Base-by-base conservation (phyloP, 2,888 invertebrate genomes). In the Eilema sororculum region DNA sequence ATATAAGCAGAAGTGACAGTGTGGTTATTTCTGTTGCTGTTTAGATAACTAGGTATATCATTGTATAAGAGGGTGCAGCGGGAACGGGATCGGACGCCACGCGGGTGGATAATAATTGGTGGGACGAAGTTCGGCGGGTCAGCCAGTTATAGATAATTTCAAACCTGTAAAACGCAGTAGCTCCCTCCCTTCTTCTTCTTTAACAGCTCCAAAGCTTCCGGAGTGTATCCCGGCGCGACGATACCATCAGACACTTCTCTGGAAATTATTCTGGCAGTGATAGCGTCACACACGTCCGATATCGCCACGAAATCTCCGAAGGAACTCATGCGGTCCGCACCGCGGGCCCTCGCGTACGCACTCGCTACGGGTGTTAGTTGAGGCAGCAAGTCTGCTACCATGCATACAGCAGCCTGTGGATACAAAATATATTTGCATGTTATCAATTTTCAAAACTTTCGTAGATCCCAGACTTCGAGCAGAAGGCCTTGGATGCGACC, bases 251-350 rank as follows among this genome's bases (percentile, higher is more conserved):
- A 99, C 0, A 99, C 99, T 95, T 99, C 97, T 25, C 98, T 97
- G 0, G 98, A 98, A 73, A 99, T 98, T 69, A 99, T 98, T 88
- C 96, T 97, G 0, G 99, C 99, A 0, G 99, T 99, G 74, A 97
- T 88, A 65, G 96, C 96, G 92, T 99, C 99, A 88, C 99, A 99
- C 0, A 95, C 91, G 89, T 99, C 99, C 0, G 99, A 99, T 0
- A 99, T 91, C 0, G 99, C 99, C 52, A 99, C 96, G 91, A 99
- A 99, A 93, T 99, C 99, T 0, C 99, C 99, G 92, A 99, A 99
- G 0, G 99, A 99, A 12, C 99, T 99, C 99, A 99, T 99, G 68
- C 99, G 96, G 93, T 99, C 99, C 22, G 99, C 99, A 65, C 99
- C 99, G 88, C 99, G 96, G 0, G 99, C 99, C 71, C 99, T 96